A percentile compares a stretch with the other conserved stretches of the same genome.
phyloP scores from a whole-genome alignment of 23 tunicate genomes.

The Ciona savignyi region DNA sequence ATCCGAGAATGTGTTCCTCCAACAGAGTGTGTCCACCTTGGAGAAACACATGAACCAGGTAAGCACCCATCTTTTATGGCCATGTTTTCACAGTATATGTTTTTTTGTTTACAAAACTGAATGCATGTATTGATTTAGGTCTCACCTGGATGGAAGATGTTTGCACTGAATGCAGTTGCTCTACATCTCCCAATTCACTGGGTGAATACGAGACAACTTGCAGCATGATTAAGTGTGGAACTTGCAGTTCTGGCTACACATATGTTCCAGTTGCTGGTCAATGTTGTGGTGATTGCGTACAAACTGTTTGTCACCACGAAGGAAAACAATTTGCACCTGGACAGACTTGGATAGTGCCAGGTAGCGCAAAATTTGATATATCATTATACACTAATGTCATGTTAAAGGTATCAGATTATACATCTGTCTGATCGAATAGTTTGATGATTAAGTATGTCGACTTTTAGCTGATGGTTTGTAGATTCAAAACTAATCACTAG shows the following conservation, averaged over 20 bases:
- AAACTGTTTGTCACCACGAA: slow-evolving; percentile 81
- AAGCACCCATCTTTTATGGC: background rate
- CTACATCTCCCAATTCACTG: slow-evolving; percentile 15
- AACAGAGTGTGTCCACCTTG: slow-evolving; percentile 36
- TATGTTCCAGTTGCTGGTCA: slow-evolving; percentile 98
- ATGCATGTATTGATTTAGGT: no score
- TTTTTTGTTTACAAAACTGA: no score
- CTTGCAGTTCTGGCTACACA: slow-evolving; percentile 89
- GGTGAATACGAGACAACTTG: slow-evolving; percentile 82
- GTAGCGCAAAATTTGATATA: no score
- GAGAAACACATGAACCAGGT: slow-evolving; percentile 83
- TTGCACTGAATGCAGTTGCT: slow-evolving; percentile 95
- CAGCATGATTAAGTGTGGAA: slow-evolving; percentile 76
- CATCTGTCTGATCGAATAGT: no score
- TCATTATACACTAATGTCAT: no score
- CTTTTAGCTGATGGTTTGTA: no score
- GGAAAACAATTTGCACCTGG: slow-evolving; percentile 82
- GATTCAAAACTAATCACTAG: no score
- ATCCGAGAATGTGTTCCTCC: slow-evolving; percentile 57
- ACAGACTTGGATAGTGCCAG: slow-evolving; percentile 58
- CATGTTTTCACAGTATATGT: no score
- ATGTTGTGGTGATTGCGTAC: slow-evolving; percentile 99
- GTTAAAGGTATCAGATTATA: no score
- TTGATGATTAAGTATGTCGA: no score
- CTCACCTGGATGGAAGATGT: slow-evolving; percentile 87